Evolutionary conservation across 2,797 vertebrate genomes (phyloP), one percentile per base, ranked within the genome.

Genomic region (Fundulus diaphanus): DNA sequence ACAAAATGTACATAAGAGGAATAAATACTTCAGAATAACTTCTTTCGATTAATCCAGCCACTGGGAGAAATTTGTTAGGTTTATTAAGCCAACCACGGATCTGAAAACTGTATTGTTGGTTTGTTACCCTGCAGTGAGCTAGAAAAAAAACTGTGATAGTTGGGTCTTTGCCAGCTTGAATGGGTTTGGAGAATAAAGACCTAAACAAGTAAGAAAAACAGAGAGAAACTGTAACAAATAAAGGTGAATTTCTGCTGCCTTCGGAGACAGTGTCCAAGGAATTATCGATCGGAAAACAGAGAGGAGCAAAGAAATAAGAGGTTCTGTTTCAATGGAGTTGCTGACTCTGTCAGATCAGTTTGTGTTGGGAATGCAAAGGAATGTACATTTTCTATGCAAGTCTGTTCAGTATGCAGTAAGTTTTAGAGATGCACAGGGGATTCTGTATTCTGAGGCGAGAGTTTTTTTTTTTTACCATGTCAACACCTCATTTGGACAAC

Each of bases 291-390:
- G 27, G n/a, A 31, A n/a, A 44, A 27, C 54, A 68, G 71, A 52
- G 69, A 61, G 61, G 65, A 27, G 56, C 42, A 71, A 42, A 66
- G 63, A 66, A 42, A 42, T n/a, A 6, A 66, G 37, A n/a, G 35
- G 37, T 66, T 66, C 22, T 42, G 63, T 66, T 29, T 66, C 13
- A 4, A 65, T 22, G n/a, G 35, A 40, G 5, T 15, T 65, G 20
- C 61, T 66, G 37, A 66, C 35, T 35, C 15, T 27, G 37, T 42
- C 24, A n/a, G 24, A 22, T 65, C 22, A n/a, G 61, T 20, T 63
- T 63, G 33, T 65, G 22, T 40, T 65, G 35, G 20, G 61, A 40
- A 24, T 65, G 35, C 35, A 40, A 40, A 65, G 35, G 35, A 65
- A 65, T n/a, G 61, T 40, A 40, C 61, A 37, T 24, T 31, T 31